Base-by-base conservation (phyloP, 2,797 vertebrate genomes). In the Thalassophryne amazonica region DNA sequence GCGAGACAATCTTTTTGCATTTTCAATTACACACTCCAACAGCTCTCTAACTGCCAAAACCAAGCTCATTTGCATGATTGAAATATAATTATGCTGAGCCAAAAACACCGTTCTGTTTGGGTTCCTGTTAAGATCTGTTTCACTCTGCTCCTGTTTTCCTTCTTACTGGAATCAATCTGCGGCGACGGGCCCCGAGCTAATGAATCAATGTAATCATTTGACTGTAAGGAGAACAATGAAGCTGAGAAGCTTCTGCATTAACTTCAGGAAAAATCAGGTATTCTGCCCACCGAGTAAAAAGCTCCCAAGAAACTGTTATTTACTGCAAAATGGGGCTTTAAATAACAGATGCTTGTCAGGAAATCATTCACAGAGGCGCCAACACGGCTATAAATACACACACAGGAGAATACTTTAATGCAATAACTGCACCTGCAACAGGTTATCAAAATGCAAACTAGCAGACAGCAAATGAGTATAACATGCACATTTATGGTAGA, bases 11-110 rank as follows among this genome's bases (percentile, higher is more conserved):
- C 85, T 90, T 86, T n/a, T 82, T 73, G 79, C 85, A 78, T 90
- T 91, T 91, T 91, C 89, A 92, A 92, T 92, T 92, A 92, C 88
- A 91, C 87, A 91, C 88, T 87, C 84, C 84, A 91, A 86, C 88
- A 88, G 75, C 75, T 81, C 84, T 76, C 83, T 90, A 91, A 91
- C 87, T 89, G 88, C 85, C 81, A 88, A 84, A 88, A 87, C 79
- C 77, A 70, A 81, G 76, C 84, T 89, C 81, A 91, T 91, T 88
- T 90, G 86, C 88, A 89, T 90, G 88, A 91, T 88, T 89, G 87
- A 89, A 90, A 88, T 89, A 89, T 89, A 91, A 90, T 90, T 87
- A 90, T 68, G 52, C 63, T 61, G 60, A 70, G 64, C 81, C 78
- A 84, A 85, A 86, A 86, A 87, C 72, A 76, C 37, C 47, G 57